A percentile compares a stretch with the other conserved stretches of the same genome.
phyloP scores from a whole-genome alignment of 1,140 invertebrate species.

The Helicoverpa armigera region DNA sequence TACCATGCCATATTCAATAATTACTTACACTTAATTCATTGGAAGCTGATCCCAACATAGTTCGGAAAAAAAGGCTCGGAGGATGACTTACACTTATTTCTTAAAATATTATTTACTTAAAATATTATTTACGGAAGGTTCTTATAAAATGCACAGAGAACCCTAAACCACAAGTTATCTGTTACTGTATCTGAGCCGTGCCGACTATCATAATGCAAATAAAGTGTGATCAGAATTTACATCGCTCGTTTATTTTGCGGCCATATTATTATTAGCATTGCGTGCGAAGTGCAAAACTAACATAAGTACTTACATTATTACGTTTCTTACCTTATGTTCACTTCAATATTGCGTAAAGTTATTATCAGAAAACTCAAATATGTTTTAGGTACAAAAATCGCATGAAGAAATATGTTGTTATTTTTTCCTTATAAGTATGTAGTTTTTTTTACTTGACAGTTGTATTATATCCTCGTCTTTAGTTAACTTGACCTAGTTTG shows the following conservation, averaged over 20 bases:
- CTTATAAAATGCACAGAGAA: constrained; percentile 1
- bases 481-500: constrained; percentile 29
- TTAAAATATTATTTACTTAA: no score
- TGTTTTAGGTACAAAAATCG: not conserved
- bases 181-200: constrained; percentile 36
- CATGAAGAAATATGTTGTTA: no score
- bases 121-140: not conserved
- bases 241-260: constrained; percentile 25
- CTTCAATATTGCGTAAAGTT: not conserved
- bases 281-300: constrained; percentile 5
- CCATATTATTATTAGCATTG: constrained; percentile 9
- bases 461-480: constrained; percentile 11
- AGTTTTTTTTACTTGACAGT: constrained; percentile 5
- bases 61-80: no score
- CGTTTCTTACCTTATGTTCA: not conserved
- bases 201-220: constrained; percentile 43
- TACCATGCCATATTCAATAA: no score
- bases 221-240: constrained; percentile 47
- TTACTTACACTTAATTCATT: no score
- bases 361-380: not conserved
- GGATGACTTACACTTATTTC: no score
- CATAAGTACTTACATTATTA: not conserved
- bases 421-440: no score
- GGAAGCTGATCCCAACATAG: no score
- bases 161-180: constrained; percentile 41